Percentiles rank a stretch among this genome's conserved stretches.
These are phyloP conservation scores for Ctenoplectra terminalis DNA, from an alignment of 1,140 invertebrate genomes.

Conservation along the genomic window DNA sequence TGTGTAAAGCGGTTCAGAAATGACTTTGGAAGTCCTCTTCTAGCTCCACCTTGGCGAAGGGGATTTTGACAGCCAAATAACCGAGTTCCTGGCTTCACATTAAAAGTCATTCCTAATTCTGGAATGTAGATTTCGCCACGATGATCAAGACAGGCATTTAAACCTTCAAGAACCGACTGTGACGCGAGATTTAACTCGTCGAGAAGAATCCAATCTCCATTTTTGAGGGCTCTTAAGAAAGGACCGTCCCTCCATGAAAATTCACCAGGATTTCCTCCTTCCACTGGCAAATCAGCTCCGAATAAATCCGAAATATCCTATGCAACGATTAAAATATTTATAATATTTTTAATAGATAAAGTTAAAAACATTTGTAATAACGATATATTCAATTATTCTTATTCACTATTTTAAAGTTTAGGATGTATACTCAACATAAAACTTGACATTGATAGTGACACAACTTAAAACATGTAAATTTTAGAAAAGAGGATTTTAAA, in stretches of 20 bases:
- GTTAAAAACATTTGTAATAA: not conserved
- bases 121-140: slow-evolving; percentile 97
- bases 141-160: slow-evolving; percentile 99
- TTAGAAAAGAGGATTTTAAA: too few relatives aligned
- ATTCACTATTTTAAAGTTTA: too few relatives aligned
- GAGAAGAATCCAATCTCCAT: slow-evolving; percentile 97
- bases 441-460: too few relatives aligned
- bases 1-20: slow-evolving; percentile 99
- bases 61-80: slow-evolving; percentile 99
- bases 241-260: slow-evolving; percentile 99
- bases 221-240: slow-evolving; percentile 94
- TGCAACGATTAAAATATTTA: not conserved
- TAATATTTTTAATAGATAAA: too few relatives aligned
- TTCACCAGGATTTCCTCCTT: slow-evolving; percentile 91
- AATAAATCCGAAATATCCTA: slow-evolving; percentile 98
- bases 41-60: slow-evolving; percentile 95
- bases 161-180: slow-evolving; percentile 98
- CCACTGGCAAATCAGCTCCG: slow-evolving; percentile 97
- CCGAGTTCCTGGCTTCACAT: slow-evolving; percentile 89
- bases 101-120: slow-evolving; percentile 94
- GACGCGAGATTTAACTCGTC: slow-evolving; percentile 99
- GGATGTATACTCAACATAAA: too few relatives aligned
- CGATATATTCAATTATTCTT: too few relatives aligned
- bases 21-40: slow-evolving; percentile 97
- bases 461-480: too few relatives aligned